Conservation (phyloP, 2,797 vertebrate species). For the Mormyrus proboscirostris region DNA sequence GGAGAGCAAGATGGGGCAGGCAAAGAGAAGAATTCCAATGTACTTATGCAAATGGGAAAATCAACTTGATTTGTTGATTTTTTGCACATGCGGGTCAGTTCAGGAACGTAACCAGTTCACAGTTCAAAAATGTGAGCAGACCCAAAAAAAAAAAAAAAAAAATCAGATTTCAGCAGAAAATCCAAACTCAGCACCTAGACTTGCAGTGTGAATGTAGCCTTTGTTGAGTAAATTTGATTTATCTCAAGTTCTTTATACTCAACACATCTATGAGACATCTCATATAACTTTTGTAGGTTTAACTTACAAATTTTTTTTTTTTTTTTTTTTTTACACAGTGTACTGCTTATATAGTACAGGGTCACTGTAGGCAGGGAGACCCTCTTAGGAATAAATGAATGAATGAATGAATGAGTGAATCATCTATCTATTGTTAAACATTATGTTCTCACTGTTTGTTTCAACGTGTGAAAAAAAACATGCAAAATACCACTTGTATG, state of each 20-base stretch:
- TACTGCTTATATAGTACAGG: neutral
- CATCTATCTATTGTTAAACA: neutral
- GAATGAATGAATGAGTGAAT: neutral
- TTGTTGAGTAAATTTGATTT: neutral
- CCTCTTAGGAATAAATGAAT: neutral
- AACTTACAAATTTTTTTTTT: neutral
- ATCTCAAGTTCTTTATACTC: neutral
- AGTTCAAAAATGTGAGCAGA: neutral
- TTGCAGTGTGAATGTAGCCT: neutral
- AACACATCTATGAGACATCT: neutral
- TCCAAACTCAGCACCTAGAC: neutral
- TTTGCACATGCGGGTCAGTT: neutral
- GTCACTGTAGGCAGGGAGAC: neutral
- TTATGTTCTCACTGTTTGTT: neutral
- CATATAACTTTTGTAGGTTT: neutral
- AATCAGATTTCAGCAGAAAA: neutral
- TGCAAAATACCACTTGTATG: neutral
- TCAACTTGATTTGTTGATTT: too few species aligned
- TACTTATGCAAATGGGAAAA: neutral
- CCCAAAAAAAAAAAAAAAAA: neutral
- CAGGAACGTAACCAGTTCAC: neutral
- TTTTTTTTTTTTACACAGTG: neutral
- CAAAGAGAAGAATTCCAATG: too few species aligned
- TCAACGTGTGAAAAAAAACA: neutral
- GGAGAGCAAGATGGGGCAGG: too few species aligned